These are phyloP conservation scores for Ceyx erithaca DNA, from an alignment of 2,797 vertebrate genomes.

Conservation along the genomic window DNA sequence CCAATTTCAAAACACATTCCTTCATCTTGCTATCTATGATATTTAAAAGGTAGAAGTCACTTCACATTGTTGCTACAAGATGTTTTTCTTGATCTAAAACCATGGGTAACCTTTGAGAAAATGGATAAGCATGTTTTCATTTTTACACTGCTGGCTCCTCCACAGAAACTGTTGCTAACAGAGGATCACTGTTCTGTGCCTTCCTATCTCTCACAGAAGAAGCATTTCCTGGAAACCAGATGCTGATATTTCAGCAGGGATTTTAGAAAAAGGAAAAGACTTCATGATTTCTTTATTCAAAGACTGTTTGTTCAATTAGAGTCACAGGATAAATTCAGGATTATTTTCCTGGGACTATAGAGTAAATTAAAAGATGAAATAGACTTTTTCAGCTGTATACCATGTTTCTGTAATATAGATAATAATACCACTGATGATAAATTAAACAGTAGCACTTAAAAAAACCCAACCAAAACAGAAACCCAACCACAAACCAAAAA, in stretches of 20 bases:
- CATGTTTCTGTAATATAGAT: neutral
- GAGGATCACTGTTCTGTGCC: neutral
- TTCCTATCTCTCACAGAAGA: neutral
- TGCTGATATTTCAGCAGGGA: neutral
- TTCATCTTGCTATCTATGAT: neutral
- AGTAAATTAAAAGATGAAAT: neutral
- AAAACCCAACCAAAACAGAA: too few species aligned
- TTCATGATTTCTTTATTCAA: neutral
- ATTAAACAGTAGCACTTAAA: neutral
- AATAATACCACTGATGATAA: neutral
- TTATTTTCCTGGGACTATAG: neutral
- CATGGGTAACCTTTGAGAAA: neutral
- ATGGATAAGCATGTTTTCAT: rapidly evolving
- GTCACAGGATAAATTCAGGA: neutral
- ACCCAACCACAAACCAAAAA: too few species aligned
- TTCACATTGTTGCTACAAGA: neutral
- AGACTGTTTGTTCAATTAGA: neutral
- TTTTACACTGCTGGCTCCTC: neutral
- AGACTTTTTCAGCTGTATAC: neutral
- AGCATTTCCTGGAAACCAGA: neutral
- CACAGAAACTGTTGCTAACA: neutral
- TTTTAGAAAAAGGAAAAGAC: neutral
- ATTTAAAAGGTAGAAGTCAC: neutral
- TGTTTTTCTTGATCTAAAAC: neutral
- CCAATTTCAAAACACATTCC: neutral